Conservation (phyloP, 2,797 vertebrate genomes). For the Pristis pectinata region DNA sequence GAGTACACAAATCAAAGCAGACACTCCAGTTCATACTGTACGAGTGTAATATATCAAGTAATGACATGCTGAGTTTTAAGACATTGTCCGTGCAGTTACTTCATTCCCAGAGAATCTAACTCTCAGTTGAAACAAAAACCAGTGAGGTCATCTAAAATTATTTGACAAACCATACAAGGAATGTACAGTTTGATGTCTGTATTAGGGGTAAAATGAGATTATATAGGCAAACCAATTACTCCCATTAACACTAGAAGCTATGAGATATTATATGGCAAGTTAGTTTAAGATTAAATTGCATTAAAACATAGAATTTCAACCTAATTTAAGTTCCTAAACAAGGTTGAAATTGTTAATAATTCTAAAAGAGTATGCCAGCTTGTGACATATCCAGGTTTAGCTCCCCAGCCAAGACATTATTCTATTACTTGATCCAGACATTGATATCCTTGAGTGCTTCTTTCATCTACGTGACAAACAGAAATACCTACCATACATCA, state of each 20-base stretch:
- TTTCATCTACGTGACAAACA: neutral
- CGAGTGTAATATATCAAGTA: slow-evolving; percentile 18
- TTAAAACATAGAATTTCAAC: neutral
- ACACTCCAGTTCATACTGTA: slow-evolving; percentile 3
- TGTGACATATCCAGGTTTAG: neutral
- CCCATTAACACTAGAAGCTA: neutral
- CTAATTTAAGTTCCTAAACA: neutral
- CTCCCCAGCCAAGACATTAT: neutral
- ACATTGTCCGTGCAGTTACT: slow-evolving; percentile 1
- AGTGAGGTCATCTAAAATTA: slow-evolving; percentile 25
- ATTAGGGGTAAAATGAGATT: neutral
- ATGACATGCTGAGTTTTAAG: slow-evolving; percentile 26
- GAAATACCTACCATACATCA: neutral
- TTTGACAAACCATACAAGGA: slow-evolving; percentile 29
- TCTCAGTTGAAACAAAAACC: slow-evolving; percentile 16
- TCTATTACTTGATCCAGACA: neutral
- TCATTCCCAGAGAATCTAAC: slow-evolving; percentile 19
- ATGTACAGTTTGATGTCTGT: neutral
- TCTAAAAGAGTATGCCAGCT: neutral
- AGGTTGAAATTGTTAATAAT: neutral
- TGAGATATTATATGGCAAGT: neutral
- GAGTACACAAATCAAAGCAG: slow-evolving; percentile 21
- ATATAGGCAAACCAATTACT: neutral
- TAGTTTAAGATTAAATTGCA: neutral
- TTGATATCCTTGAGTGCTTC: neutral